Conservation (phyloP, 2,797 vertebrate species). For the Poeciliopsis infans region DNA sequence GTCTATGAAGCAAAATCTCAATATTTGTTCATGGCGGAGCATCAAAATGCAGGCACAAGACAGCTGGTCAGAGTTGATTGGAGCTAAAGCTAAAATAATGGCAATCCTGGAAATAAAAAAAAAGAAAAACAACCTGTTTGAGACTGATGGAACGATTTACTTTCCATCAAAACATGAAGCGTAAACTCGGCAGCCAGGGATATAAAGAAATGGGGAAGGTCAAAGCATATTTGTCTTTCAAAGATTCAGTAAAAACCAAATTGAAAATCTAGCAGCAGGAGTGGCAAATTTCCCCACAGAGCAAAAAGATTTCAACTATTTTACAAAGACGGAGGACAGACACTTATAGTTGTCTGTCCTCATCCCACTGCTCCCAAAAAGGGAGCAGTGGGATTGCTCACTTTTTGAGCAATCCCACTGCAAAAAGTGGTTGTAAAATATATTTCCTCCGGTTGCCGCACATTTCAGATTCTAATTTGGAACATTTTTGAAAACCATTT, state of each 20-base stretch:
- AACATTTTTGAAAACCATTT: background rate
- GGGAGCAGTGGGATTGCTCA: too few relatives aligned
- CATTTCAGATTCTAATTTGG: background rate
- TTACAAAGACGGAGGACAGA: background rate
- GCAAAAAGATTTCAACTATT: background rate
- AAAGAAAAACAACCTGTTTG: too few relatives aligned
- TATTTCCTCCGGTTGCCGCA: background rate
- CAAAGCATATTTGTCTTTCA: background rate
- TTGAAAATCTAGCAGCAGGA: background rate
- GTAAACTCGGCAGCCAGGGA: background rate
- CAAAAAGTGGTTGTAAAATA: background rate
- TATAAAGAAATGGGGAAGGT: background rate
- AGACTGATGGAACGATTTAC: too few relatives aligned
- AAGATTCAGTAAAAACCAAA: background rate
- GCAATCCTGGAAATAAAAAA: too few relatives aligned
- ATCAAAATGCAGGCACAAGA: background rate
- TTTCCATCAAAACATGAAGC: background rate
- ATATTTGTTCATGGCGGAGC: background rate
- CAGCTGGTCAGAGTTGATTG: too few relatives aligned
- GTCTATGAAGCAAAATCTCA: too few relatives aligned
- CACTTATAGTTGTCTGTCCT: background rate
- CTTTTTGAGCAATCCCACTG: background rate
- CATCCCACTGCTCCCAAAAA: too few relatives aligned
- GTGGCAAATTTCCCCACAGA: background rate
- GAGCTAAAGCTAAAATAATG: too few relatives aligned